Base-by-base conservation (phyloP, 2,113 vertebrate species). In the Dryoscopus gambensis region DNA sequence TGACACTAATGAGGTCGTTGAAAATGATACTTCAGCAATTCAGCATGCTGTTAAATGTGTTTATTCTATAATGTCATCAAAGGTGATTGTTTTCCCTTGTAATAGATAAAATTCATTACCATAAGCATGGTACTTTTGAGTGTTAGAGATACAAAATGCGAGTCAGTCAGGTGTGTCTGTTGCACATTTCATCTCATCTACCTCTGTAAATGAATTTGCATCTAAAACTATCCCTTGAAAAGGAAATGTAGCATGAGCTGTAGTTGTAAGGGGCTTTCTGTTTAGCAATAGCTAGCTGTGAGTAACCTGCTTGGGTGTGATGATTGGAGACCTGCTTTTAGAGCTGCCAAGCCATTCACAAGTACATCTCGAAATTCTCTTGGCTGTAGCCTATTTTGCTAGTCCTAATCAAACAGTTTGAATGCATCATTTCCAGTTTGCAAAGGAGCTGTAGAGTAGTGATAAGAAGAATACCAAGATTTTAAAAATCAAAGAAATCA, bases 1-100 rank as follows among this genome's bases (percentile, higher is more conserved):
- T 99, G 98, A 98, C 98, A 99, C 98, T 99, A 99, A 99, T 99
- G 98, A 99, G 98, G 98, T 98, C 98, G 98, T 98, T 98, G 98
- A 99, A 98, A 98, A 98, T 98, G 98, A 98, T 98, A 98, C 98
- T 98, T 98, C 98, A 98, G 98, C 98, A 98, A 98, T 98, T 98
- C 98, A 98, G 98, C 97, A 98, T 98, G 97, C 98, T 98, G 98
- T 98, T 99, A 98, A 99, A 99, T 98, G 98, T 99, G 98, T 99
- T 99, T 99, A 98, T 98, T 98, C 98, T 98, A 98, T 98, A 98
- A 98, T 98, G 98, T 98, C 98, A 98, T 98, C 98, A 98, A 98
- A 98, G 98, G 98, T 98, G 98, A 98, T 98, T 98, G 98, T 98
- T 98, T 98, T 98, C 98, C 96, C 97, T 97, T 94, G 83, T 98